A percentile compares a stretch with the other conserved stretches of the same genome.
phyloP scores from a whole-genome alignment of 2,888 invertebrate genomes.

The Helleia helle region DNA sequence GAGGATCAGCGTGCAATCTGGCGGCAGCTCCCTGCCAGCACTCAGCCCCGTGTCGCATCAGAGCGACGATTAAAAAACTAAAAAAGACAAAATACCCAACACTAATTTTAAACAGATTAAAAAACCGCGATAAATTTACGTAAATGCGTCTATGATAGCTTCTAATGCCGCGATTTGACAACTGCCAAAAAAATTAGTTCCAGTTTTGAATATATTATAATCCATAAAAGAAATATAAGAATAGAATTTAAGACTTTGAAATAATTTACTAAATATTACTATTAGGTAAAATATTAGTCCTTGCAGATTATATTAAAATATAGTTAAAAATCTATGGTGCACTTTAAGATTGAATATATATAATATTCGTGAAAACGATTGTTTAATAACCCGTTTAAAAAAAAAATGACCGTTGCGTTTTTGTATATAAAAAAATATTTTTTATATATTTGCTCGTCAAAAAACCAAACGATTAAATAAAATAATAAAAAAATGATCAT shows the following conservation, averaged over 20 bases:
- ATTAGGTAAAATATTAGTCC: slow-evolving; percentile 35
- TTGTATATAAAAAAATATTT: slow-evolving; percentile 52
- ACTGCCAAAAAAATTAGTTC: slow-evolving; percentile 11
- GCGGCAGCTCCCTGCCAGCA: slow-evolving; percentile 66
- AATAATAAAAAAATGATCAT: slow-evolving; percentile 35
- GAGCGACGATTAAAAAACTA: slow-evolving; percentile 59
- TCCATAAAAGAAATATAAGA: slow-evolving; percentile 28
- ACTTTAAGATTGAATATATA: slow-evolving; percentile 52
- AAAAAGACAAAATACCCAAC: slow-evolving; percentile 21
- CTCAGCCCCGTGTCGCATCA: slow-evolving; percentile 70
- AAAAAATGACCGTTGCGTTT: slow-evolving; percentile 23
- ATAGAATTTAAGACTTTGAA: slow-evolving; percentile 23
- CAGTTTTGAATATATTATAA: slow-evolving; percentile 21
- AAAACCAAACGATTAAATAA: slow-evolving; percentile 1
- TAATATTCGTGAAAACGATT: slow-evolving; percentile 30
- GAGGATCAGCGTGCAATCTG: slow-evolving; percentile 73
- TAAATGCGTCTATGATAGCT: neutral
- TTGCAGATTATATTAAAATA: slow-evolving; percentile 42
- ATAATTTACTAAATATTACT: slow-evolving; percentile 47
- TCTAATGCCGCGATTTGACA: slow-evolving; percentile 6
- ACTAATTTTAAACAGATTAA: slow-evolving; percentile 11
- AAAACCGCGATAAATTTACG: slow-evolving; percentile 10
- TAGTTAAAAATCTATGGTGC: slow-evolving; percentile 62
- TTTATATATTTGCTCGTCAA: slow-evolving; percentile 10
- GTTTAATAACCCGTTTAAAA: slow-evolving; percentile 30